These are phyloP conservation scores for Ctenopoma kingsleyae DNA, from an alignment of 2,797 vertebrate species.

Conservation along the genomic window DNA sequence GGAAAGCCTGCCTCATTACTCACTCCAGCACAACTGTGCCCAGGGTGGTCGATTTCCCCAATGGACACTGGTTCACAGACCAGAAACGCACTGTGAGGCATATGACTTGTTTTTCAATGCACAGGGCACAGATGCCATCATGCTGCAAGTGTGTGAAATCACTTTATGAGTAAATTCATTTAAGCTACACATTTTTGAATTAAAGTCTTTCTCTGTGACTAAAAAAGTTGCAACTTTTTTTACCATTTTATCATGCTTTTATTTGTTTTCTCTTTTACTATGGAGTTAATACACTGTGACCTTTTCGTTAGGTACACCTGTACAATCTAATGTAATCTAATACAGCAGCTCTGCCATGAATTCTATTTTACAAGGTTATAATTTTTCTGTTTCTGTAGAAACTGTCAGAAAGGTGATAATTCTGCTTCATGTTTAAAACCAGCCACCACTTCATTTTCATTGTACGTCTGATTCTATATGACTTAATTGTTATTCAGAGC, in stretches of 20 bases:
- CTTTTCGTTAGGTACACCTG: too few relatives aligned
- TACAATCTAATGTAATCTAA: too few relatives aligned
- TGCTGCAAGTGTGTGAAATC: slow-evolving; percentile 58
- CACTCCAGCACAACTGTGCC: slow-evolving; percentile 81
- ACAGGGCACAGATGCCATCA: slow-evolving; percentile 61
- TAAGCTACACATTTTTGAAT: slow-evolving; percentile 22
- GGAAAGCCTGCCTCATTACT: slow-evolving; percentile 85
- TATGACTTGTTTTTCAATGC: slow-evolving; percentile 66
- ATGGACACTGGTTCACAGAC: slow-evolving; percentile 74
- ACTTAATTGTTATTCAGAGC: slow-evolving; percentile 91
- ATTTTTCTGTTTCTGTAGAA: too few relatives aligned
- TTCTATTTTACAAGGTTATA: too few relatives aligned
- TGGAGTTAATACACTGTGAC: background rate
- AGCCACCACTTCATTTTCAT: slow-evolving; percentile 59
- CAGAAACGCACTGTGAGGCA: slow-evolving; percentile 63
- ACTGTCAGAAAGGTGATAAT: too few relatives aligned
- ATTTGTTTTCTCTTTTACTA: background rate
- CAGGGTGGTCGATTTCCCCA: slow-evolving; percentile 79
- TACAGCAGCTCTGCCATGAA: too few relatives aligned
- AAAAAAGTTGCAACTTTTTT: background rate
- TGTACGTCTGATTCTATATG: slow-evolving; percentile 65
- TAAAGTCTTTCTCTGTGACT: background rate
- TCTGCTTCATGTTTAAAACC: too few relatives aligned
- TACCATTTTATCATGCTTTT: slow-evolving; percentile 4
- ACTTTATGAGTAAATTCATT: slow-evolving; percentile 53